A percentile compares a stretch with the other conserved stretches of the same genome.
These are phyloP conservation scores for Malachius bipustulatus DNA, from an alignment of 2,888 invertebrate species.

Conservation along the genomic window DNA sequence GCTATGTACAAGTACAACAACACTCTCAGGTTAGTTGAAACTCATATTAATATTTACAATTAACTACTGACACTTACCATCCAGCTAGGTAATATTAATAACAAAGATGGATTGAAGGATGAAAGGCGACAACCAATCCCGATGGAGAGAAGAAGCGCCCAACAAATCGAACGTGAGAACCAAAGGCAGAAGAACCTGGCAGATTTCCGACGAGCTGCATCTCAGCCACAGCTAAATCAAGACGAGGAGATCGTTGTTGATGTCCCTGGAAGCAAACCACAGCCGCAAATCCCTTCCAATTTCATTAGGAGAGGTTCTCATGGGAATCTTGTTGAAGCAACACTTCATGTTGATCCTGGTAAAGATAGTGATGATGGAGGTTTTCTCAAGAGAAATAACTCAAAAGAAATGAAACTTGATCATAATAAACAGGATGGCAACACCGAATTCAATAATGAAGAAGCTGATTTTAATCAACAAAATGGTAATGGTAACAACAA, in stretches of 20 bases:
- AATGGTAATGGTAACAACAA: slow-evolving; percentile 15
- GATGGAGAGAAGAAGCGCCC: slow-evolving; percentile 46
- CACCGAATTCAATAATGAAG: slow-evolving; percentile 13
- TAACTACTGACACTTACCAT: no score
- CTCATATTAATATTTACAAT: no score
- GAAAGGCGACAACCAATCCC: slow-evolving; percentile 19
- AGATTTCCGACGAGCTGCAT: slow-evolving; percentile 49
- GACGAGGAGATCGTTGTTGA: slow-evolving; percentile 36
- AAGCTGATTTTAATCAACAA: slow-evolving; percentile 5
- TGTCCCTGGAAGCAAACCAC: slow-evolving; percentile 23
- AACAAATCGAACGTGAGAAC: slow-evolving; percentile 49
- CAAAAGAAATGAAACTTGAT: slow-evolving; percentile 25
- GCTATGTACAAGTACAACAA: slow-evolving; percentile 11
- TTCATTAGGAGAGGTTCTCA: slow-evolving; percentile 44
- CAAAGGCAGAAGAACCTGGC: slow-evolving; percentile 44
- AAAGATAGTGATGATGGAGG: slow-evolving; percentile 42
- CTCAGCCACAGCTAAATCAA: slow-evolving; percentile 54
- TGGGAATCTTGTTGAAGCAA: slow-evolving; percentile 45
- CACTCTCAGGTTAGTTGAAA: slow-evolving; percentile 19
- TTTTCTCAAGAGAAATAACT: slow-evolving; percentile 41
- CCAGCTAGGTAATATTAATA: no score
- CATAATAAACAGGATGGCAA: slow-evolving; percentile 15
- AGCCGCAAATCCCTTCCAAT: slow-evolving; percentile 34
- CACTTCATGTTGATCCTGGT: slow-evolving; percentile 20
- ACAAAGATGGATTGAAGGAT: no score